Evolutionary conservation across 2,888 invertebrate genomes (phyloP).

Genomic region (Monoplex corrugatus): DNA sequence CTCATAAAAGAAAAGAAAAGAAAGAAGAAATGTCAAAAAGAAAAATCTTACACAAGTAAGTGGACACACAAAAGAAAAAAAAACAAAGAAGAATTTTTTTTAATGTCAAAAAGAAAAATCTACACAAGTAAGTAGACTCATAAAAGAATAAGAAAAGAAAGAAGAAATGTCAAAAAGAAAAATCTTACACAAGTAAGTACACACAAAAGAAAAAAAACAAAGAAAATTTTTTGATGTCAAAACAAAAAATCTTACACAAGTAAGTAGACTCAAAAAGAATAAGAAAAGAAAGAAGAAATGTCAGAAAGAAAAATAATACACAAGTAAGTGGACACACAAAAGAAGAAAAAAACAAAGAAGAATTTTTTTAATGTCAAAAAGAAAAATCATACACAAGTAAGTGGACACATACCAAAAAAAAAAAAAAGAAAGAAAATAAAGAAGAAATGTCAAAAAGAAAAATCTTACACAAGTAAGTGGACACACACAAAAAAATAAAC

Average conservation of each 20-base stretch:
- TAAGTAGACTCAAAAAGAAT: not conserved
- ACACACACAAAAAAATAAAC: too few species aligned
- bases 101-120: too few species aligned
- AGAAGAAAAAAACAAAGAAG: not conserved
- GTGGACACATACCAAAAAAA: not conserved
- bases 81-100: not conserved
- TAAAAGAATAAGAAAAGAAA: not conserved
- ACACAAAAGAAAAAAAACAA: too few species aligned
- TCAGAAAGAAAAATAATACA: not conserved
- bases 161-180: not conserved
- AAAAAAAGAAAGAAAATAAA: not conserved
- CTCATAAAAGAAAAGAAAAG: not conserved
- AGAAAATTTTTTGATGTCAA: too few species aligned
- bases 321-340: not conserved
- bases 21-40: not conserved
- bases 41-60: not conserved
- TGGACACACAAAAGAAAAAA: not conserved
- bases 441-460: not conserved
- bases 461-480: not conserved
- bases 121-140: not conserved
- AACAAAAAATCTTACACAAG: too few species aligned
- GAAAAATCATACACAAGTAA: not conserved
- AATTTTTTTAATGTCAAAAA: too few species aligned
- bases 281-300: slow-evolving; percentile 4
- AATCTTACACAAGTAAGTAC: not conserved